phyloP scores from a whole-genome alignment of 2,888 invertebrate genomes.

The Nysson spinosus region DNA sequence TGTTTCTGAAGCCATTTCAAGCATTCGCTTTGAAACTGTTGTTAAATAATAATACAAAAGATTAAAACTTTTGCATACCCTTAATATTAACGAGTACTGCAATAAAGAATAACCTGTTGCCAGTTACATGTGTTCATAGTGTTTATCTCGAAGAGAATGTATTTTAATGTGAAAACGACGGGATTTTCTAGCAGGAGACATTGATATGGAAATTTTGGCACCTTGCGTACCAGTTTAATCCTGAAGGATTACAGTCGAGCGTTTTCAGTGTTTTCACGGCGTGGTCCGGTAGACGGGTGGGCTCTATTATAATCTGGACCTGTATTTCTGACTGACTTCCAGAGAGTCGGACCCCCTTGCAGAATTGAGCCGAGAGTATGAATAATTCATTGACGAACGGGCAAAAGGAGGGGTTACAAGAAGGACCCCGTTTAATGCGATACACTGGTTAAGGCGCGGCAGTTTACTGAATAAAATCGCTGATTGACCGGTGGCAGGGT shows the following conservation, averaged over 20 bases:
- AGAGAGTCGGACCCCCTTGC: slow-evolving; percentile 67
- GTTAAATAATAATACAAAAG: too few species aligned
- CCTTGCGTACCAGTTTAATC: slow-evolving; percentile 48
- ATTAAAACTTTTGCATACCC: too few species aligned
- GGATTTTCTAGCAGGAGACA: slow-evolving; percentile 39
- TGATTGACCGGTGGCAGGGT: slow-evolving; percentile 73
- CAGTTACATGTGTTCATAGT: slow-evolving; percentile 30
- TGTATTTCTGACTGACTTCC: slow-evolving; percentile 69
- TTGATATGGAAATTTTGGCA: slow-evolving; percentile 59
- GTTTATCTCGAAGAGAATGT: background rate
- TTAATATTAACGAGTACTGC: too few species aligned
- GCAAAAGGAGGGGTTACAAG: slow-evolving; percentile 55
- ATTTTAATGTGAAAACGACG: background rate
- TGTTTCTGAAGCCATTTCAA: too few species aligned
- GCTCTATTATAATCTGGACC: slow-evolving; percentile 66
- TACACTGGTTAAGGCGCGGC: slow-evolving; percentile 73
- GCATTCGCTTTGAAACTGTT: too few species aligned
- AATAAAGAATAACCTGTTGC: too few species aligned
- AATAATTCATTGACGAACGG: slow-evolving; percentile 70
- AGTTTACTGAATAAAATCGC: slow-evolving; percentile 73
- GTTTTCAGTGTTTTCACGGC: slow-evolving; percentile 52
- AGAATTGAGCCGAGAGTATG: slow-evolving; percentile 73
- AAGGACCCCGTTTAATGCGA: slow-evolving; percentile 72
- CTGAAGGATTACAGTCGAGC: slow-evolving; percentile 9
- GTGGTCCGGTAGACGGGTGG: slow-evolving; percentile 42